Conservation (phyloP, 1,140 invertebrate genomes). For the Pseudomyrmex gracilis region DNA sequence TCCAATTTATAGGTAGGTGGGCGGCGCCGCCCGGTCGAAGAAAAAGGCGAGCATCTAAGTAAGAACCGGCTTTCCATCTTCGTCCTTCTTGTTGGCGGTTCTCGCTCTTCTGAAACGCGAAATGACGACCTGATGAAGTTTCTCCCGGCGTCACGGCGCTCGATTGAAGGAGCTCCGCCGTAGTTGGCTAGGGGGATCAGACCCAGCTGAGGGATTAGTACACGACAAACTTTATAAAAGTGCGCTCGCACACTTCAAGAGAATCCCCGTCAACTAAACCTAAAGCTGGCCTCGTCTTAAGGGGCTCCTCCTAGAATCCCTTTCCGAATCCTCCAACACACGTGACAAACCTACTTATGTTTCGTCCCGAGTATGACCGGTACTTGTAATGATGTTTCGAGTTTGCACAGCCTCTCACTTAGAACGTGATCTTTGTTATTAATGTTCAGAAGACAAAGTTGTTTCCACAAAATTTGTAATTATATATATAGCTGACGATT, state of each 20-base stretch:
- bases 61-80: constrained; percentile 73
- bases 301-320: constrained; percentile 50
- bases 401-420: neutral
- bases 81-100: constrained; percentile 17
- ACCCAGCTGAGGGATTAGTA: constrained; percentile 79
- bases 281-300: constrained; percentile 72
- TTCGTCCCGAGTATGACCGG: constrained; percentile 9
- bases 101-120: constrained; percentile 76
- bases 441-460: too few species aligned
- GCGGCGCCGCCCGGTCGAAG: constrained; percentile 63
- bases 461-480: too few species aligned
- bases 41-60: constrained; percentile 73
- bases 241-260: constrained; percentile 69
- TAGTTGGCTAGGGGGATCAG: constrained; percentile 77
- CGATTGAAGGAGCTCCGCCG: constrained; percentile 59
- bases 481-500: too few species aligned
- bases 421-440: too few species aligned
- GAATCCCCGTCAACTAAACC: constrained; percentile 65
- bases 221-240: constrained; percentile 85
- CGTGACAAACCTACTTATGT: constrained; percentile 76
- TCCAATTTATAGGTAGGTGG: constrained; percentile 80
- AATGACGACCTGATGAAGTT: constrained; percentile 85
- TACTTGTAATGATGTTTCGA: neutral
- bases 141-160: constrained; percentile 72
- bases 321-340: constrained; percentile 58